A percentile compares a stretch with the other conserved stretches of the same genome.
Evolutionary conservation across 2,113 vertebrate species (phyloP).

Genomic region (Lonchura striata): DNA sequence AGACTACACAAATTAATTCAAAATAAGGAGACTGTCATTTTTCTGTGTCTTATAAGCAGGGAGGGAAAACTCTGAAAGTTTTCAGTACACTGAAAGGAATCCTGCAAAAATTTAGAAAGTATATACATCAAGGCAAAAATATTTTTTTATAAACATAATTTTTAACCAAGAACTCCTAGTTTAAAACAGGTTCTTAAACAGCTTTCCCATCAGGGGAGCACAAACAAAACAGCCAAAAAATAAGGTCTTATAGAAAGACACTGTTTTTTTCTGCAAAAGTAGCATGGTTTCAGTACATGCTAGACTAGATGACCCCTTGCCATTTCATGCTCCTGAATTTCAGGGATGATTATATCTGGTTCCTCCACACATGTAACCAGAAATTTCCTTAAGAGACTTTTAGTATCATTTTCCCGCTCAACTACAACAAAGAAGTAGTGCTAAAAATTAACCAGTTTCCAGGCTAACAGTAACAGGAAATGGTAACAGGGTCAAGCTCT

Average conservation of each 20-base stretch:
- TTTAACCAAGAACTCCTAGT: background rate
- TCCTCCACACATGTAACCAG: background rate
- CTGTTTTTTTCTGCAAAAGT: background rate
- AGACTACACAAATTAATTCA: slow-evolving; percentile 41
- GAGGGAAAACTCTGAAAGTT: background rate
- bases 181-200: background rate
- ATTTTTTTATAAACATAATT: background rate
- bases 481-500: background rate
- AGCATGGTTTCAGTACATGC: background rate
- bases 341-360: background rate
- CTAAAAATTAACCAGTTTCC: background rate
- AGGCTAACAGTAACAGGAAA: too few species aligned
- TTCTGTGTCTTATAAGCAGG: background rate
- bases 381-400: background rate
- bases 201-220: background rate
- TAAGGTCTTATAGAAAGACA: background rate
- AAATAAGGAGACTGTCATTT: background rate
- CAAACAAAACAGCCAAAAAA: background rate
- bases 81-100: background rate
- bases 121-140: background rate
- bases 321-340: background rate
- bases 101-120: background rate
- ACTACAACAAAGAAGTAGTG: background rate
- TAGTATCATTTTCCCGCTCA: background rate
- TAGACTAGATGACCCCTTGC: background rate